Evolutionary conservation across 2,113 vertebrate genomes (phyloP).

Genomic region (Prunella himalayana): DNA sequence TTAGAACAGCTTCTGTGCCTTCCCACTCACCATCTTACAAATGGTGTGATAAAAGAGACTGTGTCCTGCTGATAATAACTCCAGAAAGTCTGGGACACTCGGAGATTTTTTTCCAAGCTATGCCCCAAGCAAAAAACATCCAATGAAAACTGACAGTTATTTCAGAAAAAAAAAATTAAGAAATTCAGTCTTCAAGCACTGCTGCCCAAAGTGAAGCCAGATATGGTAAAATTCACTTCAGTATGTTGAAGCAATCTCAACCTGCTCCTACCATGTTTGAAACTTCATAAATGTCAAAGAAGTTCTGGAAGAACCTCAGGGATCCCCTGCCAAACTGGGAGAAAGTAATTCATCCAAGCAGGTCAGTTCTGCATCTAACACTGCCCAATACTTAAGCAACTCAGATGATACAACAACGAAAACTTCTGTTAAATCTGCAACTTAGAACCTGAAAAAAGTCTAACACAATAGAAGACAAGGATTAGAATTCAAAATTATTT

Average conservation of each 20-base stretch:
- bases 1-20: background rate
- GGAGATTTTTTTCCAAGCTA: background rate
- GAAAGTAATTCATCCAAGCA: background rate
- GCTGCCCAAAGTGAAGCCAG: background rate
- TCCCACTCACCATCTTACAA: background rate
- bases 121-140: background rate
- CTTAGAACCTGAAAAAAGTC: background rate
- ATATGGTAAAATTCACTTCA: background rate
- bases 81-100: background rate
- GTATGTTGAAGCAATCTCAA: background rate
- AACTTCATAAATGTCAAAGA: background rate
- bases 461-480: background rate
- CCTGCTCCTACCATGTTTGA: background rate
- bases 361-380: background rate
- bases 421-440: background rate
- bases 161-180: background rate
- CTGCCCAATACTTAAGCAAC: background rate
- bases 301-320: background rate
- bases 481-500: background rate
- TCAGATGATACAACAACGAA: background rate
- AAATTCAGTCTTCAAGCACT: background rate
- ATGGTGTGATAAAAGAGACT: background rate
- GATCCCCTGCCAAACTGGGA: background rate
- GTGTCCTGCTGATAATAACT: background rate
- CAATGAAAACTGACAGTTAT: background rate